Evolutionary conservation across 1,140 invertebrate species (phyloP).

Genomic region (Lutraria rhynchaena): DNA sequence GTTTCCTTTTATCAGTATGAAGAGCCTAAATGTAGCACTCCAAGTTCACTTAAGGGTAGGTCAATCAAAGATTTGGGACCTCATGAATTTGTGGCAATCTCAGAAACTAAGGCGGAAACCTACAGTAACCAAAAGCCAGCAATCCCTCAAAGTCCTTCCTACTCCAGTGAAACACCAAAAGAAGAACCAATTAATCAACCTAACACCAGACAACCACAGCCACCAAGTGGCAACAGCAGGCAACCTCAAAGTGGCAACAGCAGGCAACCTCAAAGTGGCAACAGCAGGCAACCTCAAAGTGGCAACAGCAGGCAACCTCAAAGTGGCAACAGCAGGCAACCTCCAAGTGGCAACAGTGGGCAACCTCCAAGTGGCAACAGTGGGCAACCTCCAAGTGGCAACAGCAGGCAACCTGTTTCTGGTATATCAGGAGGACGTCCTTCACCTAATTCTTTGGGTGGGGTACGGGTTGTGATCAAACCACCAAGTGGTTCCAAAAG

Average conservation of each 20-base stretch:
- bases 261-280: neutral
- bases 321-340: neutral
- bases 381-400: too few relatives aligned
- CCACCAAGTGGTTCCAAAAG: conserved; percentile 16
- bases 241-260: too few relatives aligned
- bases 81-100: conserved; percentile 18
- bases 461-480: conserved; percentile 30
- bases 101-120: neutral
- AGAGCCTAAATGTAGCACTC: conserved; percentile 69
- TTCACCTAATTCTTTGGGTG: neutral
- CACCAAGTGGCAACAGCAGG: conserved; percentile 6
- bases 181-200: neutral
- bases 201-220: too few relatives aligned
- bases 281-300: neutral
- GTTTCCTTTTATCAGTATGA: conserved; percentile 74
- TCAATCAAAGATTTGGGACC: conserved; percentile 31
- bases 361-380: conserved; percentile 16
- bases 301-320: neutral
- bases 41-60: conserved; percentile 64
- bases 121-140: neutral
- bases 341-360: neutral
- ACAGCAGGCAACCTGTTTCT: too few relatives aligned
- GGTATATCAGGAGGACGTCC: too few relatives aligned
- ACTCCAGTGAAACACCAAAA: neutral
- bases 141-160: too few relatives aligned